phyloP scores from a whole-genome alignment of 1,140 invertebrate genomes.

The Brachionus manjavacas region DNA sequence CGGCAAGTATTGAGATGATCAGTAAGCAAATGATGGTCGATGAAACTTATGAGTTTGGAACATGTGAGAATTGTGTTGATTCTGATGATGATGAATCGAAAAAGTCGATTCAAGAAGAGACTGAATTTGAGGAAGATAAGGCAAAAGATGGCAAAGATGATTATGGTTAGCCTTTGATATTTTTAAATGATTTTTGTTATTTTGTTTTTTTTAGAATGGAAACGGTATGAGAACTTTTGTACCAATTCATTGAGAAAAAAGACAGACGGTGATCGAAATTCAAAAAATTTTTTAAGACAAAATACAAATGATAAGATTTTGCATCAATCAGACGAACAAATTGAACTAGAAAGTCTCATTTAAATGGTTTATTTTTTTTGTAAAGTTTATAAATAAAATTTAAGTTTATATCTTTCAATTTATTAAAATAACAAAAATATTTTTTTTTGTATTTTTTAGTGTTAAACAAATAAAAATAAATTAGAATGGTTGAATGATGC shows the following conservation, averaged over 20 bases:
- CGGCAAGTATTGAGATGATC: constrained; percentile 20
- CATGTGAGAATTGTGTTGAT: constrained; percentile 40
- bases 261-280: background rate
- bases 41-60: constrained; percentile 41
- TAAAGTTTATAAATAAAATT: background rate
- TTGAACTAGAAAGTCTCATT: constrained; percentile 1
- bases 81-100: constrained; percentile 8
- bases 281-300: background rate
- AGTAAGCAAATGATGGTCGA: constrained; percentile 35
- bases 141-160: background rate
- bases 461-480: background rate
- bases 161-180: background rate
- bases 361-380: background rate
- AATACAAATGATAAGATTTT: background rate
- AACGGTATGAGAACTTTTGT: background rate
- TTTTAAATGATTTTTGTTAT: background rate
- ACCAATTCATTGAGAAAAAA: background rate
- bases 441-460: background rate
- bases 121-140: background rate
- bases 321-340: constrained; percentile 3
- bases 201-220: background rate
- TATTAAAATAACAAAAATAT: background rate
- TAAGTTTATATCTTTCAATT: background rate
- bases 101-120: background rate
- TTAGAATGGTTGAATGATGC: background rate